A percentile compares a stretch with the other conserved stretches of the same genome.
Conservation (phyloP, 2,888 invertebrate species). For the Sesia bembeciformis region DNA sequence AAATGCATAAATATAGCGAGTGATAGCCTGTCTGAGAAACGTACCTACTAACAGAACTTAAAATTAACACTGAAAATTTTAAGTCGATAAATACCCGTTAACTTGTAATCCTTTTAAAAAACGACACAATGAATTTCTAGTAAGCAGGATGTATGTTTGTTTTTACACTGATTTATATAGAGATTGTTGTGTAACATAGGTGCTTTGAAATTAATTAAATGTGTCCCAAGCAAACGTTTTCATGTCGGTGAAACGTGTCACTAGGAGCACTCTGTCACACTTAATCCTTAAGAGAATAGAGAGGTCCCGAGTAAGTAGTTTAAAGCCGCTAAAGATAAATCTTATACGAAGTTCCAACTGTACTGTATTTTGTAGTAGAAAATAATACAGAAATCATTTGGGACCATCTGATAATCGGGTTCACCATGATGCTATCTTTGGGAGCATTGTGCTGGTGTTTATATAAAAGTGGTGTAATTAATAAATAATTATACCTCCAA, state of each 20-base stretch:
- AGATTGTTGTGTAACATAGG: constrained; percentile 10
- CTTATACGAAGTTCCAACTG: constrained; percentile 7
- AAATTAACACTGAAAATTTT: no score
- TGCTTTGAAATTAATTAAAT: constrained; percentile 44
- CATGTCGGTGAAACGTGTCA: constrained; percentile 25
- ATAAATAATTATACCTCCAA: no score
- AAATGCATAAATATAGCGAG: no score
- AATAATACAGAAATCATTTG: constrained; percentile 4
- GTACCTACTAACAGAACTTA: no score
- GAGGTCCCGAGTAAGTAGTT: constrained; percentile 13
- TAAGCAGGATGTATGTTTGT: no score
- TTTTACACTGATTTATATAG: neutral
- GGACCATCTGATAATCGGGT: constrained; percentile 3
- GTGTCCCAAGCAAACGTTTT: constrained; percentile 39
- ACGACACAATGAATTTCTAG: no score
- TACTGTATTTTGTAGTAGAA: constrained; percentile 2
- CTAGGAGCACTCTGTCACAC: constrained; percentile 37
- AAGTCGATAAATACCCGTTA: no score
- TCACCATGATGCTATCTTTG: neutral
- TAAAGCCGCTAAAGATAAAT: constrained; percentile 5
- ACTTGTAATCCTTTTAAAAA: no score
- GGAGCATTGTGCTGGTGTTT: no score
- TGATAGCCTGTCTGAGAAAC: no score
- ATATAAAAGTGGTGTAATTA: no score
- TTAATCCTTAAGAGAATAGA: constrained; percentile 30